phyloP scores from a whole-genome alignment of 2,888 invertebrate genomes.

The Brenthis hecate region DNA sequence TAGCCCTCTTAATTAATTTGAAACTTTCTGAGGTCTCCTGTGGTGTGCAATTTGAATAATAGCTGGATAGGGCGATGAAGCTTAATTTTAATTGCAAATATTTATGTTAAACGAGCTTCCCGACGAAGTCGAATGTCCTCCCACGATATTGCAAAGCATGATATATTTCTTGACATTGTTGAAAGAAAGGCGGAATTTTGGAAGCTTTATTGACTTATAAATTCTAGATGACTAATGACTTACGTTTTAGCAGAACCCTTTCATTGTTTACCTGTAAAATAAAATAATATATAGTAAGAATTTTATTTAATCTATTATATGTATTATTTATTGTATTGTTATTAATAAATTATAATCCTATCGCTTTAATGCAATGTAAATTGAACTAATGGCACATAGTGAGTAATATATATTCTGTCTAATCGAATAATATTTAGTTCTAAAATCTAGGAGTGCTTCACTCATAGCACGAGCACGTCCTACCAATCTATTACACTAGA shows the following conservation, averaged over 20 bases:
- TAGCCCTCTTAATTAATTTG: conserved; percentile 82
- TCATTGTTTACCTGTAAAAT: conserved; percentile 10
- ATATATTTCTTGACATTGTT: conserved; percentile 64
- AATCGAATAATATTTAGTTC: conserved; percentile 18
- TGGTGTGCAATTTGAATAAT: conserved; percentile 81
- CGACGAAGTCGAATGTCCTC: conserved; percentile 45
- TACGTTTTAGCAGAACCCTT: conserved; percentile 6
- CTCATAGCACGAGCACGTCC: conserved; percentile 35
- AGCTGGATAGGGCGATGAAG: conserved; percentile 75
- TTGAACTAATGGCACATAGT: no score
- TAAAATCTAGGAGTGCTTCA: conserved; percentile 16
- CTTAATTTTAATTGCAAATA: conserved; percentile 82
- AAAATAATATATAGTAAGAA: not conserved
- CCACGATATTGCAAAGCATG: conserved; percentile 68
- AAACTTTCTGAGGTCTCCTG: conserved; percentile 81
- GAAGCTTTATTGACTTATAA: conserved; percentile 28
- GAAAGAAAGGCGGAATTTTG: conserved; percentile 23
- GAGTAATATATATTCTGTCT: not conserved
- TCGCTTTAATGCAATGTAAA: no score
- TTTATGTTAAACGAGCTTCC: conserved; percentile 76
- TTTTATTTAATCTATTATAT: not conserved
- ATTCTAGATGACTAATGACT: conserved; percentile 15
- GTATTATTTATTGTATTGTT: no score
- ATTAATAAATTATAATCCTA: no score
- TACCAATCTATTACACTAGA: conserved; percentile 40